These are phyloP conservation scores for Phaenicophaeus curvirostris DNA, from an alignment of 2,797 vertebrate genomes.

Conservation along the genomic window DNA sequence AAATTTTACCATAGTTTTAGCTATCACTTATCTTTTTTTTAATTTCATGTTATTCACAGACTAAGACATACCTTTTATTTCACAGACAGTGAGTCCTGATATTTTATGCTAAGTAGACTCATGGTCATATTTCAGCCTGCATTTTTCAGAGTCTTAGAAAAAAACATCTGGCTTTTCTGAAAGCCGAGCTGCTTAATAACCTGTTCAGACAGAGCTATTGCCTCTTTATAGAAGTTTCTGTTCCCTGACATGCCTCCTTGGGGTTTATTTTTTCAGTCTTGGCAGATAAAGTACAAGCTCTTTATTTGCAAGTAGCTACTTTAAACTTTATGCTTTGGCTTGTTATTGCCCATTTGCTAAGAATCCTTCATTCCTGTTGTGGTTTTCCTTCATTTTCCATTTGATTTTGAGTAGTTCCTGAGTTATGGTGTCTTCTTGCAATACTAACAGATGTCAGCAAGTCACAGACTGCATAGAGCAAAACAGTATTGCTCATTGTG, in stretches of 20 bases:
- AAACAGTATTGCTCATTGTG: not conserved
- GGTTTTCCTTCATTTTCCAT: not conserved
- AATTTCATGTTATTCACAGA: not conserved
- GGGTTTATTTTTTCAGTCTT: not conserved
- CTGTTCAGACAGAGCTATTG: not conserved
- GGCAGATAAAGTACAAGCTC: not conserved
- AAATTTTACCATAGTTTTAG: not conserved
- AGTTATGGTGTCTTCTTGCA: not conserved
- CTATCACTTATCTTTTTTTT: not conserved
- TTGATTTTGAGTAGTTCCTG: constrained; percentile 16
- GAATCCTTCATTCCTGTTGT: not conserved
- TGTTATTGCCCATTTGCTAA: not conserved
- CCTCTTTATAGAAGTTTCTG: not conserved
- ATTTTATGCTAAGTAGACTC: not conserved
- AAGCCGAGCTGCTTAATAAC: not conserved
- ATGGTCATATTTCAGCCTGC: not conserved
- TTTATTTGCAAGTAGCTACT: not conserved
- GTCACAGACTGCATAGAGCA: not conserved
- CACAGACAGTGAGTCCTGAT: not conserved
- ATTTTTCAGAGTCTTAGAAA: not conserved
- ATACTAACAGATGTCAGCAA: not conserved
- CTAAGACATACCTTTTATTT: not conserved
- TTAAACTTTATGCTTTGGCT: not conserved
- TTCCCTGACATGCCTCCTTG: not conserved
- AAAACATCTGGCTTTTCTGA: not conserved